phyloP scores from a whole-genome alignment of 2,113 vertebrate species.

The Xenopus laevis region DNA sequence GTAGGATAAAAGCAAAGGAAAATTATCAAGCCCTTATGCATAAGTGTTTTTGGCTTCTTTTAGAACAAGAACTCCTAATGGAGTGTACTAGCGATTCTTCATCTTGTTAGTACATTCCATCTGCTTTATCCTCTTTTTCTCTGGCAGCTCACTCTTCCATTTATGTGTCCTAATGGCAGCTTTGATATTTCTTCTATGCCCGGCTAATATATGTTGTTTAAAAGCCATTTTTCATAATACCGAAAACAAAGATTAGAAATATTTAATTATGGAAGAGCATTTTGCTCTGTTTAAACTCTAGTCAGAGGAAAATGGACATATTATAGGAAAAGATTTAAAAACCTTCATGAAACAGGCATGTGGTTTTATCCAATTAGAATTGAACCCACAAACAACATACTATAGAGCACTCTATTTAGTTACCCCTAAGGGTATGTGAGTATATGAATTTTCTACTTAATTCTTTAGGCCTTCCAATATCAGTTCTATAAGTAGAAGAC shows the following conservation, averaged over 20 bases:
- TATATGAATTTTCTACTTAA: too few species aligned
- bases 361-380: not conserved
- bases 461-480: too few species aligned
- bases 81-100: not conserved
- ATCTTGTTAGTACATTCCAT: not conserved
- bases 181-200: constrained; percentile 19
- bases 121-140: not conserved
- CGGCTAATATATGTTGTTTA: constrained; percentile 10
- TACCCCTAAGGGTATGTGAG: not conserved
- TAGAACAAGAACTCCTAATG: not conserved
- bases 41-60: not conserved
- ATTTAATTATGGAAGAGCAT: constrained; percentile 19
- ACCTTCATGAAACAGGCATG: not conserved
- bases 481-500: too few species aligned
- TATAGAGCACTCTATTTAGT: too few species aligned
- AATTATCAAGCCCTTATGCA: not conserved
- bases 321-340: not conserved
- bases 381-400: too few species aligned
- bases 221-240: not conserved
- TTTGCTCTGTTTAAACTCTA: not conserved
- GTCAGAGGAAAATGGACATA: not conserved
- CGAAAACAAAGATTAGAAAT: constrained; percentile 1
- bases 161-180: constrained; percentile 13
- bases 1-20: not conserved
- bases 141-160: constrained; percentile 11